A percentile compares a stretch with the other conserved stretches of the same genome.
phyloP scores from a whole-genome alignment of 1,140 invertebrate genomes.

The Daktulosphaira vitifoliae region DNA sequence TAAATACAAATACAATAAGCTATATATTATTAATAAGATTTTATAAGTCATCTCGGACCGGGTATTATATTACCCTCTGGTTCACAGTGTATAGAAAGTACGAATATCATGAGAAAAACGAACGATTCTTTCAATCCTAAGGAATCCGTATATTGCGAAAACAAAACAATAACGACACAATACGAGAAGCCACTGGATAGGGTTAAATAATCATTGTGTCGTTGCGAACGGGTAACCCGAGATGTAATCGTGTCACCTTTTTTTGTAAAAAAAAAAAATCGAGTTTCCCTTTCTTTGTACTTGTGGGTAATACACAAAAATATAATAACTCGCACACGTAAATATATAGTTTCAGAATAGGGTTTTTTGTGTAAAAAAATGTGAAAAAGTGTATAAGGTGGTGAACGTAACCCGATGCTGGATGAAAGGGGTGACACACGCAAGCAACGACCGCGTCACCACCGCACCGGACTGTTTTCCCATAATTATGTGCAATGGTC shows the following conservation, averaged over 20 bases:
- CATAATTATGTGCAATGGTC: conserved; percentile 28
- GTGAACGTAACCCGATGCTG: conserved; percentile 28
- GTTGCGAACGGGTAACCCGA: conserved; percentile 17
- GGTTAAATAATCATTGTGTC: conserved; percentile 33
- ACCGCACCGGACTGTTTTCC: conserved; percentile 27
- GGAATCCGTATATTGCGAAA: conserved; percentile 29
- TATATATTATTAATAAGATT: neutral
- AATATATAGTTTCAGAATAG: conserved; percentile 26
- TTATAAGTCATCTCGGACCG: conserved; percentile 17
- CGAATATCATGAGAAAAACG: conserved; percentile 24
- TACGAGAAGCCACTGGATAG: conserved; percentile 31
- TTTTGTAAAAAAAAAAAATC: conserved; percentile 5
- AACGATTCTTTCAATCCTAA: conserved; percentile 25
- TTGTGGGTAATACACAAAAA: neutral
- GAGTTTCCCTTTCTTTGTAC: conserved; percentile 10
- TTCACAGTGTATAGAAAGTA: too few species aligned
- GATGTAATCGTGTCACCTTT: conserved; percentile 22
- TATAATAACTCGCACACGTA: too few species aligned
- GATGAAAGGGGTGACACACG: conserved; percentile 30
- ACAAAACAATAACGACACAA: conserved; percentile 29
- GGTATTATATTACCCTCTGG: conserved; percentile 11
- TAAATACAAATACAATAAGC: neutral
- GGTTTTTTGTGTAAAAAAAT: conserved; percentile 24
- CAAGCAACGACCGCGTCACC: neutral
- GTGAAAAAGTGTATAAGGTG: conserved; percentile 1